Evolutionary conservation across 2,113 vertebrate genomes (phyloP), one percentile per base, ranked within the genome.

Genomic region (Gallinago undulata): DNA sequence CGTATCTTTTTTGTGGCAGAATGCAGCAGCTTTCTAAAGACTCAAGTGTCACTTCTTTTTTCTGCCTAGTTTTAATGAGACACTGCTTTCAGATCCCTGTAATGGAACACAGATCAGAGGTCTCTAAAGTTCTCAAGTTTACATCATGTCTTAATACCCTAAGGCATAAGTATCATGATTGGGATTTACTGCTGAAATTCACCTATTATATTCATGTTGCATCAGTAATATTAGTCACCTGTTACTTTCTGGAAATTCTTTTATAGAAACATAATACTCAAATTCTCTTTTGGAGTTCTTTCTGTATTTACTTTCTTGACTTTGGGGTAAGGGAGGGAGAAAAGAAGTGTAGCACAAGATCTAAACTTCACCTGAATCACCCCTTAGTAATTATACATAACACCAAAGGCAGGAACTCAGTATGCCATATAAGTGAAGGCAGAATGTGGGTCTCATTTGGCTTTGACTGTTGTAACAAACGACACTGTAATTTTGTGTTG

Each of bases 121-220:
- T 89, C 83, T 94, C 75, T 74, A 12, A 90, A 90, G 24, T 56
- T 64, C 79, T 88, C 35, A 88, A 69, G 33, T 88, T 81, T 93
- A 37, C 28, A 84, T 93, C 89, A 92, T 0, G 0, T 75, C 81
- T 92, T 81, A 89, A 84, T 91, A 78, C 47, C 27, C 84, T 87
- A 87, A 92, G 86, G 81, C 81, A 91, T 21, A 75, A 30, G 39
- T 84, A 92, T 78, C 48, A 35, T n/a, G 73, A 55, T n/a, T 89
- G 60, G 87, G 69, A 89, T 96, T 94, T 95, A 89, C 91, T 94
- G 64, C 56, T 87, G 60, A 94, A 84, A 72, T 91, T 78, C 73
- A 75, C 47, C 69, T 84, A 68, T 81, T 81, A 47, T 87, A 43
- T 89, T 91, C 14, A 3, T 48, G 43, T 84, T 81, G 37, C 60